Conservation (phyloP, 2,113 vertebrate genomes). For the Mormyrus lacerda region DNA sequence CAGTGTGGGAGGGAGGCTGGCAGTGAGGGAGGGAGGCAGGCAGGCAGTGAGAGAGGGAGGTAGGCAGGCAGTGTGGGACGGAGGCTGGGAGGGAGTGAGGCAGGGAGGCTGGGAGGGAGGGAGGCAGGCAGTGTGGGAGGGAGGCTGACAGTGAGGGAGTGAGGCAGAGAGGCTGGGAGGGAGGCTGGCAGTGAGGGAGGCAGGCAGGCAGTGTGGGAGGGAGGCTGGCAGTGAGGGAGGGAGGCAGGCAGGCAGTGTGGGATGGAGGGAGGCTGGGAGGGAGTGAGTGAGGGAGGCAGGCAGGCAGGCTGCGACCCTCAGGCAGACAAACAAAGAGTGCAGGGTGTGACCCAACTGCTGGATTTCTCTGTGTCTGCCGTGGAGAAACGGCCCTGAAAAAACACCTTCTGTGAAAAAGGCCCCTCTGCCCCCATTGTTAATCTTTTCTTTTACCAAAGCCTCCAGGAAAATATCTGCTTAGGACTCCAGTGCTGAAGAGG, state of each 20-base stretch:
- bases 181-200: too few relatives aligned
- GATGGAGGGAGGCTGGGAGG: too few relatives aligned
- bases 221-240: too few relatives aligned
- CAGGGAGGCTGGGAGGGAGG: too few relatives aligned
- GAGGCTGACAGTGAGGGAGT: neutral
- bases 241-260: too few relatives aligned
- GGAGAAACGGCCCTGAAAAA: constrained; percentile 56
- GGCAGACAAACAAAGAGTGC: too few relatives aligned
- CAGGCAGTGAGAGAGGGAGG: neutral
- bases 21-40: constrained; percentile 9
- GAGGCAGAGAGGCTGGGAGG: neutral
- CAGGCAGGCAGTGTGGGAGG: too few relatives aligned
- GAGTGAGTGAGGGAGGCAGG: too few relatives aligned
- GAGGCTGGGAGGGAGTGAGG: too few relatives aligned
- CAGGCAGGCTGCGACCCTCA: too few relatives aligned
- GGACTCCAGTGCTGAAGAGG: neutral
- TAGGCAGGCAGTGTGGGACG: too few relatives aligned
- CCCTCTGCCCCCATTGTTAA: constrained; percentile 33
- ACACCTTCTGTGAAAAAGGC: constrained; percentile 42
- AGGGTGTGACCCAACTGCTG: neutral
- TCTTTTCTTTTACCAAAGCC: constrained; percentile 44
- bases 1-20: neutral
- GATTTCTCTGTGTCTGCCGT: constrained; percentile 50
- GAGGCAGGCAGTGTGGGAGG: neutral
- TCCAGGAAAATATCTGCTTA: neutral